These are phyloP conservation scores for Drosophila hawaiiensis DNA, from an alignment of 2,888 invertebrate species.

Conservation along the genomic window DNA sequence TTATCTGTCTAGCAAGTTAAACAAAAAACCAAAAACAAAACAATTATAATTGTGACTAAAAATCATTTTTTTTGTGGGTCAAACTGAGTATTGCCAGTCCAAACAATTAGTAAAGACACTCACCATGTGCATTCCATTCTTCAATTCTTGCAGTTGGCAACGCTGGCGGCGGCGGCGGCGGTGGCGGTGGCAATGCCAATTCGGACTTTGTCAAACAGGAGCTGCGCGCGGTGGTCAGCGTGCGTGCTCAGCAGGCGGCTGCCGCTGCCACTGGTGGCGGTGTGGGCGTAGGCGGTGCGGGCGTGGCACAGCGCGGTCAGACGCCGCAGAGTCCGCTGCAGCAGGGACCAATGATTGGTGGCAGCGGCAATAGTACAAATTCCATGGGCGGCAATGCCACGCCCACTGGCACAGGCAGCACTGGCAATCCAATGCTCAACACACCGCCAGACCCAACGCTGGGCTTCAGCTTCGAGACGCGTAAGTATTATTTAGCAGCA, in stretches of 20 bases:
- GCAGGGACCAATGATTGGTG: conserved; percentile 82
- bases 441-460: conserved; percentile 84
- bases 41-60: conserved; percentile 66
- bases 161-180: conserved; percentile 51
- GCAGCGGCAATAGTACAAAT: conserved; percentile 83
- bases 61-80: conserved; percentile 36
- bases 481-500: conserved; percentile 71
- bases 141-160: conserved; percentile 64
- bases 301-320: conserved; percentile 76
- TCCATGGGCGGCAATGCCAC: conserved; percentile 75
- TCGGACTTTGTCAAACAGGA: conserved; percentile 97
- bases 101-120: background rate
- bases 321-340: conserved; percentile 85
- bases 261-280: conserved; percentile 82
- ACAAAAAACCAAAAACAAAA: background rate
- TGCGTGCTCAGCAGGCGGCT: conserved; percentile 88
- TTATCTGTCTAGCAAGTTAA: conserved; percentile 58
- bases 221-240: conserved; percentile 94
- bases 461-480: conserved; percentile 84
- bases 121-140: background rate
- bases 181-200: conserved; percentile 86
- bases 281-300: conserved; percentile 60
- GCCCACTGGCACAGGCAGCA: conserved; percentile 71
- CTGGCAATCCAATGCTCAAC: conserved; percentile 80
- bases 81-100: background rate